Conservation (phyloP, 2,113 vertebrate genomes). For the Dicerorhinus sumatrensis region DNA sequence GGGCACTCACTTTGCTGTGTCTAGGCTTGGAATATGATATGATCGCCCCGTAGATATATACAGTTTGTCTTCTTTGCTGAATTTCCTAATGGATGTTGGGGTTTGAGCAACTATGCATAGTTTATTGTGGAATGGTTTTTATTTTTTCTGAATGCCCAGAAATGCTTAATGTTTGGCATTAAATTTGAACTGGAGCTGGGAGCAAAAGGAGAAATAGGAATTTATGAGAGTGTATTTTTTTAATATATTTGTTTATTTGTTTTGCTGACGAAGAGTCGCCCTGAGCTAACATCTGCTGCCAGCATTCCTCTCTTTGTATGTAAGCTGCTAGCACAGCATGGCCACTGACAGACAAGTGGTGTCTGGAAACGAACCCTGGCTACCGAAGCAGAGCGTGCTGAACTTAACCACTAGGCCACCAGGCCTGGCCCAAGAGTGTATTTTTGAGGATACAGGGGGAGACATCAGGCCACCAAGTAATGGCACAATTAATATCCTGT, state of each 20-base stretch:
- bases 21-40: background rate
- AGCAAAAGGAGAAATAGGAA: conserved; percentile 66
- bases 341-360: no score
- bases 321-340: no score
- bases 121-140: background rate
- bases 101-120: background rate
- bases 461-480: background rate
- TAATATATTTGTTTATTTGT: no score
- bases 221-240: conserved; percentile 61
- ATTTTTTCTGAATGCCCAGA: conserved; percentile 29
- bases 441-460: conserved; percentile 62
- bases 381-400: no score
- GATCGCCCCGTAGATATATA: background rate
- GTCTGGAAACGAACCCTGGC: no score
- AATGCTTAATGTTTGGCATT: conserved; percentile 60
- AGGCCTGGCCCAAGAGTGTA: background rate
- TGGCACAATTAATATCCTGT: no score
- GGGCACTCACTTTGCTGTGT: background rate
- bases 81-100: background rate
- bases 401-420: no score
- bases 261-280: no score
- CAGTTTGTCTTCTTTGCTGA: background rate
- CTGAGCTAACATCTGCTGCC: no score
- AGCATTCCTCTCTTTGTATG: no score
- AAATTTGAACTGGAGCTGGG: conserved; percentile 67